Evolutionary conservation across 1,140 invertebrate species (phyloP).

Genomic region (Heliconius eleuchia): DNA sequence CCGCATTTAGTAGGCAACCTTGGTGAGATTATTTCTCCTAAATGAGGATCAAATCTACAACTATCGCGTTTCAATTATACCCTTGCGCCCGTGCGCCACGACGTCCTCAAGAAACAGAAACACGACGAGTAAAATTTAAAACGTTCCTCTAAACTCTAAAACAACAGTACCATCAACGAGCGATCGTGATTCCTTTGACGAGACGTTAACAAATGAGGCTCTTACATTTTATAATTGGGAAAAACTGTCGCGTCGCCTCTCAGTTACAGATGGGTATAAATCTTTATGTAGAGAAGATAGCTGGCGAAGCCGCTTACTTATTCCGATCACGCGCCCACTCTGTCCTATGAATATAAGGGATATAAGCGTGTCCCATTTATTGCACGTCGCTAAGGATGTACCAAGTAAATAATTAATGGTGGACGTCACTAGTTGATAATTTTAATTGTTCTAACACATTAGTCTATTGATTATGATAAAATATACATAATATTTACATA

Average conservation of each 20-base stretch:
- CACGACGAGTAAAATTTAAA: background rate
- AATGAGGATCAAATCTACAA: too few species aligned
- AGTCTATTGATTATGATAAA: conserved; percentile 19
- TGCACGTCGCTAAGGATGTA: conserved; percentile 66
- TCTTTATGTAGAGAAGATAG: conserved; percentile 76
- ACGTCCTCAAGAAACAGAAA: background rate
- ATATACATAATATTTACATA: conserved; percentile 17
- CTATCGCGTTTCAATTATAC: too few species aligned
- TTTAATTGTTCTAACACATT: conserved; percentile 32
- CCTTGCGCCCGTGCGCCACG: too few species aligned
- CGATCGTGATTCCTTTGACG: conserved; percentile 69
- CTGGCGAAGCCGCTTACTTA: conserved; percentile 49
- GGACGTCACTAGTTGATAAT: conserved; percentile 44
- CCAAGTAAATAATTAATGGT: conserved; percentile 74
- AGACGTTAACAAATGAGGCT: conserved; percentile 76
- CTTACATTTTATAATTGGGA: conserved; percentile 79
- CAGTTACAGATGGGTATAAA: conserved; percentile 80
- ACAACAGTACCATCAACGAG: conserved; percentile 13
- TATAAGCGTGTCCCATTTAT: conserved; percentile 72
- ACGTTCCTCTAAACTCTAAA: background rate
- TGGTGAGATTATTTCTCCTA: too few species aligned
- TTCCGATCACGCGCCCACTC: conserved; percentile 66
- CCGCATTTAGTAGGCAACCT: too few species aligned
- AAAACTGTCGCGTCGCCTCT: conserved; percentile 77
- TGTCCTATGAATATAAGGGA: conserved; percentile 74